phyloP scores from a whole-genome alignment of 2,113 vertebrate genomes.

The Gasterosteus aculeatus region DNA sequence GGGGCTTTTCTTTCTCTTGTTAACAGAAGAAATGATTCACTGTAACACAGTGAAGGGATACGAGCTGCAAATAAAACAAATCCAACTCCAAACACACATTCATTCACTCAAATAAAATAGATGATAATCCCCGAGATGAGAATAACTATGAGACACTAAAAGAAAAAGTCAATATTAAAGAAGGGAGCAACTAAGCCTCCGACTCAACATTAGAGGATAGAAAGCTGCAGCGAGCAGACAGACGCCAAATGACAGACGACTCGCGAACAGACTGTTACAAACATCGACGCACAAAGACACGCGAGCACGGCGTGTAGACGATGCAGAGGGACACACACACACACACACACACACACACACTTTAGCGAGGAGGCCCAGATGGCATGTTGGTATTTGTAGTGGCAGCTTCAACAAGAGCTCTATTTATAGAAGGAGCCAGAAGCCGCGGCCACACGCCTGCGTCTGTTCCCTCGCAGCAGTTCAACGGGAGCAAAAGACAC shows the following conservation, averaged over 20 bases:
- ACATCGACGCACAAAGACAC: slow-evolving; percentile 1
- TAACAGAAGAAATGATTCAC: no score
- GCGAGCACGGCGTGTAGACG: slow-evolving; percentile 3
- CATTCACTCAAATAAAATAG: background rate
- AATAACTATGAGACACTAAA: no score
- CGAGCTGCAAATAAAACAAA: no score
- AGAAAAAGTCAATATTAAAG: background rate
- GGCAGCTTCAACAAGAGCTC: slow-evolving; percentile 37
- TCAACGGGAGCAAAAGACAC: slow-evolving; percentile 18
- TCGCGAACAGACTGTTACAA: slow-evolving; percentile 1
- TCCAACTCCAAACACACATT: background rate
- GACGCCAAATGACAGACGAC: slow-evolving; percentile 50
- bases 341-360: slow-evolving; percentile 17
- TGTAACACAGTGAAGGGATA: no score
- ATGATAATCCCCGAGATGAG: background rate
- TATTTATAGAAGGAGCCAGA: slow-evolving; percentile 56
- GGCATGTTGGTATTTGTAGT: slow-evolving; percentile 37
- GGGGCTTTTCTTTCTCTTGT: no score
- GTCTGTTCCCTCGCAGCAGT: slow-evolving; percentile 18
- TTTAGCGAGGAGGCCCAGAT: slow-evolving; percentile 53
- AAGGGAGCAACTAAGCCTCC: background rate
- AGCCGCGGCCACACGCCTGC: background rate
- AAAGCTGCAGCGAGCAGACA: slow-evolving; percentile 17
- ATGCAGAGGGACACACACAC: background rate
- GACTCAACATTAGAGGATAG: background rate